Evolutionary conservation across 2,797 vertebrate species (phyloP).

Genomic region (Coranthus polyacanthus): DNA sequence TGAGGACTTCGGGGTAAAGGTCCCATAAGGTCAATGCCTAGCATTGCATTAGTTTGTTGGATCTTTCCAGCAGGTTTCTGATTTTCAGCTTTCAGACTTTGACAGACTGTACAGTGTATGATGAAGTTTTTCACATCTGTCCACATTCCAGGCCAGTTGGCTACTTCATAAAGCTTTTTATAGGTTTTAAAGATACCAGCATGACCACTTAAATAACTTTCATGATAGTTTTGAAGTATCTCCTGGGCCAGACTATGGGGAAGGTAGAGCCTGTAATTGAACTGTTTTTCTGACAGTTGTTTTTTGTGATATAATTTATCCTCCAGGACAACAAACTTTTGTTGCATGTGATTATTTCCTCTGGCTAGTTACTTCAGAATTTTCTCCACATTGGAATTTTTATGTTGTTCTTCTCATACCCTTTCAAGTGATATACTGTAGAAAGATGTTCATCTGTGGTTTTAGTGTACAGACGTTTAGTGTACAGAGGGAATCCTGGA

Average conservation of each 20-base stretch:
- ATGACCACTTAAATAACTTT: constrained; percentile 2
- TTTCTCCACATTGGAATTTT: neutral
- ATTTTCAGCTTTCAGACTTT: too few species aligned
- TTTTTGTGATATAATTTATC: constrained; percentile 9
- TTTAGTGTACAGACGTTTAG: neutral
- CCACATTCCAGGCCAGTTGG: constrained; percentile 2
- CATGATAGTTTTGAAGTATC: neutral
- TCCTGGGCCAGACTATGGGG: neutral
- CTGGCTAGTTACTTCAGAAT: neutral
- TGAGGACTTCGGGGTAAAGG: too few species aligned
- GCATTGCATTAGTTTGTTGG: too few species aligned
- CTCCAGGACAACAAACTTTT: constrained; percentile 1
- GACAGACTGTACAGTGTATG: too few species aligned
- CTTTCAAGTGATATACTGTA: neutral
- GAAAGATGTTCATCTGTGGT: neutral
- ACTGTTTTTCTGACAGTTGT: neutral
- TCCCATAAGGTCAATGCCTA: too few species aligned
- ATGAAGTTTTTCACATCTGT: neutral
- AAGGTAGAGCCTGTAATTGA: neutral
- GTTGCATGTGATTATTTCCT: neutral
- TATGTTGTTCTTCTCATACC: constrained; percentile 11
- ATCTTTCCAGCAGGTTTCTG: too few species aligned
- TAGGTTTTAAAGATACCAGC: neutral
- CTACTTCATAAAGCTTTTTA: constrained; percentile 3
- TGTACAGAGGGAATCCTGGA: neutral